Base-by-base conservation (phyloP, 2,888 invertebrate species). In the Tethea ocularis region DNA sequence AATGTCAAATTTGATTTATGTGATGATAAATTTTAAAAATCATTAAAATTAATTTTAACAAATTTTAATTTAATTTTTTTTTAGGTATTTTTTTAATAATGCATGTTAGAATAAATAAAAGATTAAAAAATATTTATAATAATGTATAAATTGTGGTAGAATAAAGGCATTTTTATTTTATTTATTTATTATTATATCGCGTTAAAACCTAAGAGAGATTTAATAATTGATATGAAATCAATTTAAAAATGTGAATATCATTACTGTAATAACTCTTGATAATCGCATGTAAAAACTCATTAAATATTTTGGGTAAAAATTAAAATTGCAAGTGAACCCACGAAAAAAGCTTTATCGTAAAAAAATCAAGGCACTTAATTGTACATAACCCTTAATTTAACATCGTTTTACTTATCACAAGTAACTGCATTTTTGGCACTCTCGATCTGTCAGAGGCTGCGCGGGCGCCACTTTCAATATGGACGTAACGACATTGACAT, bases 401-500 rank as follows among this genome's bases (percentile, higher is more conserved):
- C 61, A 62, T 64, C 73, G 64, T 63, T 67, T 61, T 56, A 65
- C 71, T 67, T 65, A 66, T 63, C 56, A 60, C 61, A 57, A 65
- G 69, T 17, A 69, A 68, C 60, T 62, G 60, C 67, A 65, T 74
- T 72, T 79, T 76, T 75, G 71, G 61, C 72, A 62, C 71, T 63
- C 58, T 67, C 66, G 61, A 70, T 67, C 73, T 69, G 69, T 71
- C 76, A 72, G 61, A 66, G 62, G 67, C 20, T 46, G 46, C 17
- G 46, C 46, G 46, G 78, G 78, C 78, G 76, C 76, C 77, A 74
- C 68, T 72, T 77, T 72, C 72, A 38, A n/a, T 6, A 38, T 38
- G n/a, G 63, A 58, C 65, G 61, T 60, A 59, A 33, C 58, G 80
- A 72, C 83, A 84, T 84, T 84, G 83, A 81, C 79, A 81, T 77